Evolutionary conservation across 2,113 vertebrate species (phyloP), one percentile per base, ranked within the genome.

Genomic region (Clarias macrocephalus): DNA sequence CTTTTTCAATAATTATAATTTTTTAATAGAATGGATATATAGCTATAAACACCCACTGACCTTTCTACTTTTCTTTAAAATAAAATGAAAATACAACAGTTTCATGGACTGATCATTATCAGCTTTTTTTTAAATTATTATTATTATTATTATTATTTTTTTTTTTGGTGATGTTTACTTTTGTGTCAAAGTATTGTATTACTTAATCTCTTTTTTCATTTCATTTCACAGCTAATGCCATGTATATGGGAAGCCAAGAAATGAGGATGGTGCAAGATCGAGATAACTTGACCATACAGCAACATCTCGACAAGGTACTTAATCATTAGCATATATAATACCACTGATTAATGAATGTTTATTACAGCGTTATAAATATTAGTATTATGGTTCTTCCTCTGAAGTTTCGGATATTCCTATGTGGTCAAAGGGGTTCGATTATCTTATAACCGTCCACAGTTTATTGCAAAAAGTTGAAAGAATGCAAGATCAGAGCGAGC

Each of bases 171-270:
- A 37, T 37, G 33, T 37, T 37, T 37, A 37, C 33, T 3, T 48
- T 48, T 48, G 48, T 75, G 2, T 23, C 21, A 4, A 65, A n/a
- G 23, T 25, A 25, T 13, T 13, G 5, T 81, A 23, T 48, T 33
- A 59, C 56, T 54, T 75, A 15, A 37, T 18, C 80, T 62, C 84
- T 66, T 80, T 21, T 63, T 88, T 10, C 86, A 0, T 88, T 57
- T 87, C 21, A 88, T 28, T 86, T 91, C 88, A 3, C 92, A 99
- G 98, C 94, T 28, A 99, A 99, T 77, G 93, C 92, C 54, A 95
- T 96, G 93, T 99, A 99, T 88, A 95, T 99, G 94, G 97, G 94
- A 10, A 94, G 95, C 89, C 97, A 99, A 90, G 98, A 99, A 93
- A 99, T 99, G 98, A 93, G 92, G 89, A 90, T 92, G 15, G 95